Percentiles rank a stretch among this genome's conserved stretches.
These are phyloP conservation scores for Nemopilema nomurai DNA, from an alignment of 30 jellyfish, hydroid and myxozoan species.

Conservation along the genomic window DNA sequence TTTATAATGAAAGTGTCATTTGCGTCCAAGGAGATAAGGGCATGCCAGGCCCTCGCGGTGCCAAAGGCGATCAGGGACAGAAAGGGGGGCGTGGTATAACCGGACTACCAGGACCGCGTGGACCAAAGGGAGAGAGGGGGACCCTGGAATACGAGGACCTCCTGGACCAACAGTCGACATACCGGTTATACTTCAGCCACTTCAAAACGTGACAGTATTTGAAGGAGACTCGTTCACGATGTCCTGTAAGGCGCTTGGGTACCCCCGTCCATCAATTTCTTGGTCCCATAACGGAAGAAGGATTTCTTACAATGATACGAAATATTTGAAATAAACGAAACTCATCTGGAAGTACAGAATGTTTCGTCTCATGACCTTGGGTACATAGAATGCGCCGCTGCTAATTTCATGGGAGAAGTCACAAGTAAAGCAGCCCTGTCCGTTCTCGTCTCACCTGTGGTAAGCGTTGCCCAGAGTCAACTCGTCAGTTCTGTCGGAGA, in stretches of 20 bases:
- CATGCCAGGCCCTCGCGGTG: slow-evolving; percentile 26
- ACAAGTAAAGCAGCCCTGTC: slow-evolving; percentile 23
- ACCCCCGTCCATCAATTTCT: slow-evolving; percentile 23
- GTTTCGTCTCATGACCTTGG: slow-evolving; percentile 11
- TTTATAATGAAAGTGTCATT: slow-evolving; percentile 26
- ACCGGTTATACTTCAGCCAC: not conserved
- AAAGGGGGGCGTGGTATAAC: slow-evolving; percentile 22
- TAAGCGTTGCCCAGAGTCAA: not conserved
- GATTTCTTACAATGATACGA: not conserved
- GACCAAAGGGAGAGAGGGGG: slow-evolving; percentile 29
- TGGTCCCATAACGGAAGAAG: slow-evolving; percentile 14
- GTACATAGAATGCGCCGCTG: slow-evolving; percentile 27
- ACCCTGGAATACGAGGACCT: slow-evolving; percentile 43
- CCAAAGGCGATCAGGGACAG: slow-evolving; percentile 36
- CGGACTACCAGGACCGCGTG: slow-evolving; percentile 33
- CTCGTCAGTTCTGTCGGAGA: slow-evolving; percentile 3
- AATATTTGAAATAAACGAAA: not conserved
- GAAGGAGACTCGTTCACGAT: slow-evolving; percentile 5
- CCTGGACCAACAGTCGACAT: slow-evolving; percentile 46
- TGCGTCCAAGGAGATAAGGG: slow-evolving; percentile 54
- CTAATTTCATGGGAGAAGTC: slow-evolving; percentile 35
- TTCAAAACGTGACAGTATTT: not conserved
- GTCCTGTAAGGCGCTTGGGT: slow-evolving; percentile 34
- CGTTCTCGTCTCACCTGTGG: slow-evolving; percentile 46
- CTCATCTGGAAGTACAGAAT: slow-evolving; percentile 11